phyloP scores from a whole-genome alignment of 1,140 invertebrate species.

The Tetramorium simillimum region DNA sequence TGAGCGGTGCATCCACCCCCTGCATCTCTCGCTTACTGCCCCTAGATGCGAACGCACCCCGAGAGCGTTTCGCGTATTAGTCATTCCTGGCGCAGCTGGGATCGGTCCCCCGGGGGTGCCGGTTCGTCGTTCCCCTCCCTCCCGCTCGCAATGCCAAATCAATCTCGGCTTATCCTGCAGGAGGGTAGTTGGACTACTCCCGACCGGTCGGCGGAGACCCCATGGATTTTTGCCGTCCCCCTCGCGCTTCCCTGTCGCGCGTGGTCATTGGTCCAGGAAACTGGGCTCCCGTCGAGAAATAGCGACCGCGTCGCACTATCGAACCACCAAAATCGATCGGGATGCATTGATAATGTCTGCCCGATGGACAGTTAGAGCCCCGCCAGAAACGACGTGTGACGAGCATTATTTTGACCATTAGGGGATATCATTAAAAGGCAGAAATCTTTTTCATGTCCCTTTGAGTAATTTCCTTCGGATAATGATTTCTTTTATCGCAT shows the following conservation, averaged over 20 bases:
- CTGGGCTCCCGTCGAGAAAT: constrained; percentile 3
- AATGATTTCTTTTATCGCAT: not conserved
- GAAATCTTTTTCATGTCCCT: not conserved
- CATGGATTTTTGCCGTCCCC: constrained; percentile 20
- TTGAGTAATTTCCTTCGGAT: not conserved
- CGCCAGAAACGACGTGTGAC: not conserved
- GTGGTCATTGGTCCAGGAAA: constrained; percentile 44
- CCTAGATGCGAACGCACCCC: constrained; percentile 79
- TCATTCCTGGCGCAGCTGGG: constrained; percentile 82
- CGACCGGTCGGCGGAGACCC: not conserved
- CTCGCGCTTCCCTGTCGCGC: not conserved
- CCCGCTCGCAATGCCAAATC: constrained; percentile 74
- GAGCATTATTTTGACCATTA: not conserved
- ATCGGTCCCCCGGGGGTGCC: constrained; percentile 73
- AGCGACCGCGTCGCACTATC: constrained; percentile 40
- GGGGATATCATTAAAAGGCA: not conserved
- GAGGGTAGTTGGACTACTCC: constrained; percentile 43
- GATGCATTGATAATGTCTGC: constrained; percentile 47
- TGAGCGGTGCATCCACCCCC: constrained; percentile 65
- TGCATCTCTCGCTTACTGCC: constrained; percentile 62
- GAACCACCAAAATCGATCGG: constrained; percentile 45
- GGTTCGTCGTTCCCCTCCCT: constrained; percentile 38
- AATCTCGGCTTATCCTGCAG: constrained; percentile 73
- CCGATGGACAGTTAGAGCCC: constrained; percentile 4
- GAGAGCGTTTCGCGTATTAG: constrained; percentile 80